These are phyloP conservation scores for Synodontis membranacea DNA, from an alignment of 2,113 vertebrate species.

Conservation along the genomic window DNA sequence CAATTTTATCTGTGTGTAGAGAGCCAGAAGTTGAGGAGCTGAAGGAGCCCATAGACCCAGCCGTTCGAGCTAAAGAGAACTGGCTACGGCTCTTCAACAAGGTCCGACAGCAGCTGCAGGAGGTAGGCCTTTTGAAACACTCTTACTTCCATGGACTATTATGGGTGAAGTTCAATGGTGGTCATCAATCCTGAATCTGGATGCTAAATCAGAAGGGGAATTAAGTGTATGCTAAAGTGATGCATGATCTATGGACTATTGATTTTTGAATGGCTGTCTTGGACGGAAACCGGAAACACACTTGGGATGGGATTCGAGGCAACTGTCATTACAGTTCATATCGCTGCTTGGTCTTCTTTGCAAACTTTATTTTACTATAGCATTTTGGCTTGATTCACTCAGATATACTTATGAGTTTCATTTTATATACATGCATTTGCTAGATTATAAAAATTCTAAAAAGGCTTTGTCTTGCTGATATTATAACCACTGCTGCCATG, in stretches of 20 bases:
- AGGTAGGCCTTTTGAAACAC: constrained; percentile 75
- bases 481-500: constrained; percentile 61
- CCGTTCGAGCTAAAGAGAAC: constrained; percentile 89
- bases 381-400: constrained; percentile 3
- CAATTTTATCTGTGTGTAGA: constrained; percentile 52
- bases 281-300: constrained; percentile 20
- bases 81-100: constrained; percentile 95
- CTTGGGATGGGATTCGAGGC: background rate
- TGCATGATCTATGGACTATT: constrained; percentile 1
- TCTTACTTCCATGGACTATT: constrained; percentile 51
- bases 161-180: background rate
- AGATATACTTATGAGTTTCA: constrained; percentile 22
- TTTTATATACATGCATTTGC: constrained; percentile 57
- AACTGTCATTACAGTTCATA: constrained; percentile 18
- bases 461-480: constrained; percentile 61
- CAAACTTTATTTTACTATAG: background rate
- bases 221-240: constrained; percentile 13
- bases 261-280: constrained; percentile 20
- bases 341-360: background rate
- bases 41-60: constrained; percentile 81
- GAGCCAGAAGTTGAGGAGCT: constrained; percentile 76
- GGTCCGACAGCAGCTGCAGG: constrained; percentile 89
- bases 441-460: constrained; percentile 55
- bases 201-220: constrained; percentile 9
- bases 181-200: background rate